Conservation (phyloP, 2,113 vertebrate genomes). For the Eclectus roratus region DNA sequence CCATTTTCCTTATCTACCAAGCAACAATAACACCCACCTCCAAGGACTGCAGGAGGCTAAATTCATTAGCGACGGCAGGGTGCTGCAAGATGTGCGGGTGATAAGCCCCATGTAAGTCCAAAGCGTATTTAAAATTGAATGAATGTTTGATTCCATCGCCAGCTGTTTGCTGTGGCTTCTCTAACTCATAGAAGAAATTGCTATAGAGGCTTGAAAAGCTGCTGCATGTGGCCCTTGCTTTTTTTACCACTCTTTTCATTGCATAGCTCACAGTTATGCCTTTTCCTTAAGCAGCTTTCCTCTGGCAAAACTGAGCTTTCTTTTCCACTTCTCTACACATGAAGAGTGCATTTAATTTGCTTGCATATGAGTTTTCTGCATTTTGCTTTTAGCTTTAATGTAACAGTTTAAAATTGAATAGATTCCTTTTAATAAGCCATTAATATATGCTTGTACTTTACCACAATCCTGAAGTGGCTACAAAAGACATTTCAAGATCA, state of each 20-base stretch:
- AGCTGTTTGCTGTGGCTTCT: slow-evolving; percentile 3
- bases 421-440: neutral
- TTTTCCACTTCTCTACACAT: neutral
- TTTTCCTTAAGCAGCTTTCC: neutral
- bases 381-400: neutral
- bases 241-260: neutral
- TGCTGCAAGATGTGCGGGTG: neutral
- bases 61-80: neutral
- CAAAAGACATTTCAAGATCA: neutral
- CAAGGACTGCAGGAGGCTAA: neutral
- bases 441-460: neutral
- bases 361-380: neutral
- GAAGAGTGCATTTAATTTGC: neutral
- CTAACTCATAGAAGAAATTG: neutral
- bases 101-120: neutral
- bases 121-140: neutral
- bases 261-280: neutral
- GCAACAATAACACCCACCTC: neutral
- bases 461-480: neutral
- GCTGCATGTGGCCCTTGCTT: neutral
- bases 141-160: neutral
- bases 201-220: neutral
- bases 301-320: neutral
- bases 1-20: neutral
- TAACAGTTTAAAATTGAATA: neutral